phyloP scores from a whole-genome alignment of 2,888 invertebrate species.

The Ectobius pallidus region DNA sequence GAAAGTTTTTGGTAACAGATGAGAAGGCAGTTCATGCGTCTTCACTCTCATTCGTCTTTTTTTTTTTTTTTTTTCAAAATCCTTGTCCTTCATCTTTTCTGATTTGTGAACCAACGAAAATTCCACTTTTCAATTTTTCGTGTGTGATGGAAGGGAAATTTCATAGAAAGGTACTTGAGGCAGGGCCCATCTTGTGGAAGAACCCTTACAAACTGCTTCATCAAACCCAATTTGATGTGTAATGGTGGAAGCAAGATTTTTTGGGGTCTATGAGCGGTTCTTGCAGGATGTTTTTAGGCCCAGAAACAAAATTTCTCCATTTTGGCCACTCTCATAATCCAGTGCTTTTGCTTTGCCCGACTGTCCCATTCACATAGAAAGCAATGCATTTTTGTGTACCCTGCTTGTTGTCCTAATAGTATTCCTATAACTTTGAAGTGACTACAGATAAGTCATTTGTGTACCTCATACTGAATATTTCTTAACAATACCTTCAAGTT shows the following conservation, averaged over 20 bases:
- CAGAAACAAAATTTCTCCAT: neutral
- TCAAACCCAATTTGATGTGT: neutral
- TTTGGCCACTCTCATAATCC: neutral
- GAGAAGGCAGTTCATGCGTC: neutral
- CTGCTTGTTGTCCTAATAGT: neutral
- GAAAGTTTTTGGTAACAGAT: too few relatives aligned
- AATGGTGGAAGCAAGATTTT: neutral
- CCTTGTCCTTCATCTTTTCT: neutral
- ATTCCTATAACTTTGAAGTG: too few relatives aligned
- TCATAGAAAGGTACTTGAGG: too few relatives aligned
- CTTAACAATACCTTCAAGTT: too few relatives aligned
- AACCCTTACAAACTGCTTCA: neutral
- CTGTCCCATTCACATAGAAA: too few relatives aligned
- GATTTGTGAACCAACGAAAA: neutral
- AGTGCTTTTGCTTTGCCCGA: too few relatives aligned
- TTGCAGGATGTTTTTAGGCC: neutral
- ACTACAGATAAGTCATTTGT: too few relatives aligned
- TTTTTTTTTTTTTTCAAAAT: neutral
- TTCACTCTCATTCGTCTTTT: neutral
- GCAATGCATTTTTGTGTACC: neutral
- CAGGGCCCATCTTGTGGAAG: too few relatives aligned
- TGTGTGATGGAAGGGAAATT: neutral
- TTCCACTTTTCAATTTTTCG: neutral
- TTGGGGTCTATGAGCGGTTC: neutral
- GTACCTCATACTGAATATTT: too few relatives aligned